These are phyloP conservation scores for Urophycis tenuis DNA, from an alignment of 2,797 vertebrate genomes.

Conservation along the genomic window DNA sequence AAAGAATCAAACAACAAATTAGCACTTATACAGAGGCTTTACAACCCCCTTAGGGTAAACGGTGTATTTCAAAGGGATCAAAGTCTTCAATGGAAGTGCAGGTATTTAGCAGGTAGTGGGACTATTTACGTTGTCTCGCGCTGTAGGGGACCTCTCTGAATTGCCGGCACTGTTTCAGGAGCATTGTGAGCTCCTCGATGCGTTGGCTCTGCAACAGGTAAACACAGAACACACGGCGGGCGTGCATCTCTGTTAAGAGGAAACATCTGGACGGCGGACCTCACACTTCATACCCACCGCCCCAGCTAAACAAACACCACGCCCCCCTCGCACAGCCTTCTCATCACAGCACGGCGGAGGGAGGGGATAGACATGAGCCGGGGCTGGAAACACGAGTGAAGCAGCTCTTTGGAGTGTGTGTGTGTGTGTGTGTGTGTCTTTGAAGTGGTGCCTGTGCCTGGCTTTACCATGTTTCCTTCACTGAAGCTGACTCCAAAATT, in stretches of 20 bases:
- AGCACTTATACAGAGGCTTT: not conserved
- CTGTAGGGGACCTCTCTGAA: conserved; percentile 71
- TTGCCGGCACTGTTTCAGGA: conserved; percentile 83
- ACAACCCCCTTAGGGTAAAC: not conserved
- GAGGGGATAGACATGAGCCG: conserved; percentile 43
- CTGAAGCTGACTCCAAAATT: conserved; percentile 62
- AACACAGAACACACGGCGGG: conserved; percentile 30
- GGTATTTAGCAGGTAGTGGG: not conserved
- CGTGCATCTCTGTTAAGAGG: conserved; percentile 42
- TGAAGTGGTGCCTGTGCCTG: conserved; percentile 62
- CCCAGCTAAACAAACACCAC: conserved; percentile 23
- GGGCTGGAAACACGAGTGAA: conserved; percentile 49
- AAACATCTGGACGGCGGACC: conserved; percentile 27
- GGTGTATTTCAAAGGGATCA: not conserved
- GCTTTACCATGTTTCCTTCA: conserved; percentile 61
- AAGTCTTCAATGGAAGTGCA: not conserved
- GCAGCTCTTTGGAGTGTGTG: conserved; percentile 47
- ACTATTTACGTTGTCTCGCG: conserved; percentile 56
- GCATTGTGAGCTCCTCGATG: conserved; percentile 84
- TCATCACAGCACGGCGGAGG: conserved; percentile 56
- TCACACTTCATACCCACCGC: conserved; percentile 26
- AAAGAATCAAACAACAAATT: conserved; percentile 10
- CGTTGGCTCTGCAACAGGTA: conserved; percentile 74
- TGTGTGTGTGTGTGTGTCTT: too few species aligned
- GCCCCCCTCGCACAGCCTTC: conserved; percentile 53